Percentiles rank a stretch among this genome's conserved stretches.
These are phyloP conservation scores for Oreochromis tanganicae DNA, from an alignment of 2,113 vertebrate species.

Conservation along the genomic window DNA sequence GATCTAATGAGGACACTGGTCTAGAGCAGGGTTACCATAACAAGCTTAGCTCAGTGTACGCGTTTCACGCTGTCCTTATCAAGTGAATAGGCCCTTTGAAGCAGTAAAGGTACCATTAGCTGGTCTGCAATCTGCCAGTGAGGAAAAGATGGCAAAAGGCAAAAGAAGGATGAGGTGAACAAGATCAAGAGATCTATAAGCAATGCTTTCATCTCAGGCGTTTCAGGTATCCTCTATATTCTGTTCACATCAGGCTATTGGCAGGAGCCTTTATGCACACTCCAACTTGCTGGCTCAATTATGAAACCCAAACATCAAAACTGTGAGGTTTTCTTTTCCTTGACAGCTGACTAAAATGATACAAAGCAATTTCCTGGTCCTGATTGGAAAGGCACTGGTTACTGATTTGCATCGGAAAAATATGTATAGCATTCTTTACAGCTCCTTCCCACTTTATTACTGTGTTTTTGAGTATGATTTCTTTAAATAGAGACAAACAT, in stretches of 20 bases:
- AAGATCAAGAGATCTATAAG: slow-evolving; percentile 35
- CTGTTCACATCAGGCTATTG: slow-evolving; percentile 12
- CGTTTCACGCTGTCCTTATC: slow-evolving; percentile 20
- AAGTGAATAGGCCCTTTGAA: slow-evolving; percentile 43
- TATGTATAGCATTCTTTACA: slow-evolving; percentile 3
- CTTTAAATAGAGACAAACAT: neutral
- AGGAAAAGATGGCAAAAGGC: slow-evolving; percentile 8
- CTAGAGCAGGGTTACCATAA: slow-evolving; percentile 50
- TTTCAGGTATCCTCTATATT: slow-evolving; percentile 14
- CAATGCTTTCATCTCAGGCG: slow-evolving; percentile 21
- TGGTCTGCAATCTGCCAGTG: slow-evolving; percentile 7
- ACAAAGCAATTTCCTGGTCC: slow-evolving; percentile 9
- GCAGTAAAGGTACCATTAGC: slow-evolving; percentile 32
- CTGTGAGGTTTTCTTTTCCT: neutral
- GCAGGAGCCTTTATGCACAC: slow-evolving; percentile 9
- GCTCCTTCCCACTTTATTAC: neutral
- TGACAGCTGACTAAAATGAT: slow-evolving; percentile 17
- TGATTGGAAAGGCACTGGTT: slow-evolving; percentile 1
- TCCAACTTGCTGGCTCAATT: slow-evolving; percentile 11
- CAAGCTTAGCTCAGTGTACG: slow-evolving; percentile 39
- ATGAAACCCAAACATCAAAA: slow-evolving; percentile 40
- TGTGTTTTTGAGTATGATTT: neutral
- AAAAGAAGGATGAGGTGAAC: slow-evolving; percentile 10
- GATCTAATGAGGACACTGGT: slow-evolving; percentile 58
- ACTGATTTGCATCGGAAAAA: slow-evolving; percentile 12